Base-by-base conservation (phyloP, 2,113 vertebrate species). In the Vanacampus margaritifer region DNA sequence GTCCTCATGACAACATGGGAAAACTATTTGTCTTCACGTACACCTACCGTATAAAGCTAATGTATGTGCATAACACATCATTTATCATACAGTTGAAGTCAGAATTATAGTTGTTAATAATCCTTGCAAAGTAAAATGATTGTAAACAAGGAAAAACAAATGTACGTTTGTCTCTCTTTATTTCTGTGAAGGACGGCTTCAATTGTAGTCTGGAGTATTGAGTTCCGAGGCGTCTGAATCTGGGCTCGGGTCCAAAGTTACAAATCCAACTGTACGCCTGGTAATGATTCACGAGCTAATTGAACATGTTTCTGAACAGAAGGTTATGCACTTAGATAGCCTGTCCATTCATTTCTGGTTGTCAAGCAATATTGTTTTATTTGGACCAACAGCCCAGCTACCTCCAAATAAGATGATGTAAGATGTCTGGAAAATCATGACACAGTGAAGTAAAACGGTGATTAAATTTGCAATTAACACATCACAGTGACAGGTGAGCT, bases 251-350 rank as follows among this genome's bases (percentile, higher is more conserved):
- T 69, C 75, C 78, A 82, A 71, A 13, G 37, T 60, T 54, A 68
- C 66, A 65, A 45, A 13, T 61, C 51, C 48, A 46, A 69, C 80
- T 72, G 78, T 81, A 78, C 65, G 62, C 24, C 11, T 45, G 54
- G 13, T 5, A 60, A 62, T 70, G 71, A 74, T 84, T 71, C 81
- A 78, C 71, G 68, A 76, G 62, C 61, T 74, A 56, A 73, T 74
- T 37, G 62, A 74, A 74, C 65, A 51, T 72, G 59, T 67, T 82
- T 63, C 65, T 75, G 79, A 64, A 72, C 73, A 67, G 50, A 64
- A 56, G 62, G 41, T 73, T 79, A 73, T 78, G 41, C 45, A 41
- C 37, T 43, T 24, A 78, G 73, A 50, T 53, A 65, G 56, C 71
- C 0, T 67, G 61, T 75, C 71, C 45, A 72, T 81, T 67, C 66